Conservation (phyloP, 2,113 vertebrate species). For the Seriola quinqueradiata region DNA sequence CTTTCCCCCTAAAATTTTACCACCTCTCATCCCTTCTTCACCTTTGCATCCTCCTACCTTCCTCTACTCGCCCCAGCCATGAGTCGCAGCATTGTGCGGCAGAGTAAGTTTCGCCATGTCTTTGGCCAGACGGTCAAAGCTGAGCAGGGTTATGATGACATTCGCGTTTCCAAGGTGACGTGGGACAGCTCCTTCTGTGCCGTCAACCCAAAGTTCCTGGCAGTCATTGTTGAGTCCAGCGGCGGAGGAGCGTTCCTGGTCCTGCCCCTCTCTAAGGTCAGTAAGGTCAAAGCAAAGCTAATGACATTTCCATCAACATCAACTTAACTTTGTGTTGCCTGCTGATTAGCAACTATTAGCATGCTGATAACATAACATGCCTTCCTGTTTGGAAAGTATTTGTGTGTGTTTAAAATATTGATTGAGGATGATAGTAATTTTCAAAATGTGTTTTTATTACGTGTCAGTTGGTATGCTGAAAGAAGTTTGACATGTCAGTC, state of each 20-base stretch:
- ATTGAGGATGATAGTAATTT: no score
- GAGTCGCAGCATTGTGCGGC: slow-evolving; percentile 98
- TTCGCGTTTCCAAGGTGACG: slow-evolving; percentile 97
- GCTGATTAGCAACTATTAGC: background rate
- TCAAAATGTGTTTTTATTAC: no score
- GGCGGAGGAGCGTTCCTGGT: slow-evolving; percentile 96
- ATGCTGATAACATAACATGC: no score
- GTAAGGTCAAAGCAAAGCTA: slow-evolving; percentile 40
- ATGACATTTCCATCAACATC: no score
- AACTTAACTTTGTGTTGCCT: background rate
- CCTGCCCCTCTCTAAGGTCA: slow-evolving; percentile 93
- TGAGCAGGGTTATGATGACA: slow-evolving; percentile 96
- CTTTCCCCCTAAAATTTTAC: no score
- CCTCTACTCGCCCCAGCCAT: slow-evolving; percentile 80
- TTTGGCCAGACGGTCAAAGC: slow-evolving; percentile 96
- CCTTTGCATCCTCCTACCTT: background rate
- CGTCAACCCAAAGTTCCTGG: slow-evolving; percentile 97
- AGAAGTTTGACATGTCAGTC: no score
- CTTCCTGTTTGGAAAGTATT: no score
- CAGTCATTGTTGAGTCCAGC: slow-evolving; percentile 95
- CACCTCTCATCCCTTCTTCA: no score
- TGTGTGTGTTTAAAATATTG: no score
- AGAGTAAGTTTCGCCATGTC: slow-evolving; percentile 98
- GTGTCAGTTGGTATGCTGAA: no score
- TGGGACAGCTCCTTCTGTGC: slow-evolving; percentile 99